Conservation (phyloP, 1,140 invertebrate species). For the Eumeta japonica region DNA sequence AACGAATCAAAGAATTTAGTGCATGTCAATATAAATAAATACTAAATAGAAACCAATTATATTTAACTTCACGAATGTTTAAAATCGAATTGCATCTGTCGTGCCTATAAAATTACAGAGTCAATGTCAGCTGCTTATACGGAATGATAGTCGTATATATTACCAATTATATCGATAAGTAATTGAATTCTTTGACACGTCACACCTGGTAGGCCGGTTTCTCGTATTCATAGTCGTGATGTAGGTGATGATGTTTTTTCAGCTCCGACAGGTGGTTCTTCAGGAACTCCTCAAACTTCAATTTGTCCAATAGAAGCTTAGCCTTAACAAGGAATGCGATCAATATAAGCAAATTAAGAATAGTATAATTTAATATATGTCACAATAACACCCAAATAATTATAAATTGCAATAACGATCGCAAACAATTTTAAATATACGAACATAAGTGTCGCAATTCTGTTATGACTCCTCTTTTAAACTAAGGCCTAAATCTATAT, state of each 20-base stretch:
- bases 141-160: neutral
- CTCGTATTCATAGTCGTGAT: constrained; percentile 20
- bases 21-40: neutral
- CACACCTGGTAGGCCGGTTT: constrained; percentile 13
- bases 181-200: neutral
- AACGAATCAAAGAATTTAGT: neutral
- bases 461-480: no score
- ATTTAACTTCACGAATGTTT: no score
- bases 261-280: constrained; percentile 17
- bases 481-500: no score
- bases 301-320: constrained; percentile 33
- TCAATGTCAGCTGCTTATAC: neutral
- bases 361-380: no score
- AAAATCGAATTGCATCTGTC: neutral
- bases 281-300: constrained; percentile 38
- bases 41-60: no score
- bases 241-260: constrained; percentile 28
- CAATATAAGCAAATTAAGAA: no score
- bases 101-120: neutral
- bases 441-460: no score
- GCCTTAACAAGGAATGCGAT: no score
- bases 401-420: no score
- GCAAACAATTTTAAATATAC: no score
- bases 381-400: no score
- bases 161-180: neutral